Evolutionary conservation across 2,888 invertebrate genomes (phyloP).

Genomic region (Ashinkailepas kermadecensis): DNA sequence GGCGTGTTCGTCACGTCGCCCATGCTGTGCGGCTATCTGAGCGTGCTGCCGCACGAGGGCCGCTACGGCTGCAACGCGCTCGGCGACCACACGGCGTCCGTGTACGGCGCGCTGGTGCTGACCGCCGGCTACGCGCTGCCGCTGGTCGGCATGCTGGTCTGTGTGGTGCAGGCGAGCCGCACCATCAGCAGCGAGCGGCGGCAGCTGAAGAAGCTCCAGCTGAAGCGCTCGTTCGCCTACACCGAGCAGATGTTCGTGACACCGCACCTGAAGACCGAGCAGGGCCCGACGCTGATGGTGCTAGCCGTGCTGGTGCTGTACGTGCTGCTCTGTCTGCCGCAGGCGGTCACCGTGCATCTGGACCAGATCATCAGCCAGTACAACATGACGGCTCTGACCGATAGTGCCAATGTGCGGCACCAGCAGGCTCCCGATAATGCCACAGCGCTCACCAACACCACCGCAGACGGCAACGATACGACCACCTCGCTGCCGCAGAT

Average conservation of each 20-base stretch:
- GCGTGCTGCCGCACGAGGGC: slow-evolving; percentile 33
- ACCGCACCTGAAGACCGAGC: slow-evolving; percentile 24
- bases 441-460: slow-evolving; percentile 17
- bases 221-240: slow-evolving; percentile 31
- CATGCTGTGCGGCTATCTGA: slow-evolving; percentile 34
- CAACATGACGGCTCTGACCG: slow-evolving; percentile 23
- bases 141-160: slow-evolving; percentile 30
- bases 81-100: slow-evolving; percentile 33
- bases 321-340: slow-evolving; percentile 27
- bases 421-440: slow-evolving; percentile 25
- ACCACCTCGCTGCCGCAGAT: slow-evolving; percentile 20
- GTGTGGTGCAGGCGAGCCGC: slow-evolving; percentile 29
- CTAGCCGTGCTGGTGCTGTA: slow-evolving; percentile 26
- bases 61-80: slow-evolving; percentile 35
- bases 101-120: slow-evolving; percentile 34
- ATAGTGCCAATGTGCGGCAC: slow-evolving; percentile 27
- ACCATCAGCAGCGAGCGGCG: slow-evolving; percentile 32
- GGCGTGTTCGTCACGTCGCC: slow-evolving; percentile 34
- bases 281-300: slow-evolving; percentile 27
- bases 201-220: slow-evolving; percentile 33
- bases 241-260: slow-evolving; percentile 14
- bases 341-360: slow-evolving; percentile 26
- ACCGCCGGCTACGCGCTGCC: slow-evolving; percentile 35
- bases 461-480: neutral
- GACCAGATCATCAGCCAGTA: neutral